These are phyloP conservation scores for Spodoptera frugiperda DNA, from an alignment of 1,140 invertebrate genomes.

Conservation along the genomic window DNA sequence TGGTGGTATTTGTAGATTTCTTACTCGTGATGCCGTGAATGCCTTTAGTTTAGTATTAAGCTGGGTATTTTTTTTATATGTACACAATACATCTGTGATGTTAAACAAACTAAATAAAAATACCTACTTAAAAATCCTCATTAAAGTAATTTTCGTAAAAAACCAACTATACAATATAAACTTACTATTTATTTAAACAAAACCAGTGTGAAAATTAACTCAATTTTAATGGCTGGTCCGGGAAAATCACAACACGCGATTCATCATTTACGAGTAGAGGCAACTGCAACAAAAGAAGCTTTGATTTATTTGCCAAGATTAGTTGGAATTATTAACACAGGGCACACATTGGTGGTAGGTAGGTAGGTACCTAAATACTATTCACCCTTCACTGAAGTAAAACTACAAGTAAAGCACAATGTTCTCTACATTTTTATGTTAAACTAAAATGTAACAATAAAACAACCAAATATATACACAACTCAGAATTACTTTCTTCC, in stretches of 20 bases:
- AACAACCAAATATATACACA: neutral
- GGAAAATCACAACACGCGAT: conserved; percentile 49
- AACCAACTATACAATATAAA: neutral
- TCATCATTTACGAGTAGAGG: conserved; percentile 50
- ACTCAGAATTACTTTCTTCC: neutral
- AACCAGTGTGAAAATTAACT: conserved; percentile 12
- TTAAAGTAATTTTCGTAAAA: too few relatives aligned
- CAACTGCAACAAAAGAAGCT: conserved; percentile 44
- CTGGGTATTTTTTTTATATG: too few relatives aligned
- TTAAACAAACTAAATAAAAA: too few relatives aligned
- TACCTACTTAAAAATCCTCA: too few relatives aligned
- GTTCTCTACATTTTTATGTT: too few relatives aligned
- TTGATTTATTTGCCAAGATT: conserved; percentile 51
- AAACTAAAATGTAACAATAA: neutral
- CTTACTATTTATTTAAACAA: neutral
- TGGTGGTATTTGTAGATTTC: neutral
- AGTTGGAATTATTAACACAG: conserved; percentile 41
- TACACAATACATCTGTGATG: too few relatives aligned
- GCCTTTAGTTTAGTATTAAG: too few relatives aligned
- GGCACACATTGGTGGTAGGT: conserved; percentile 45
- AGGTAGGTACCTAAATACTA: too few relatives aligned
- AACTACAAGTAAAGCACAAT: too few relatives aligned
- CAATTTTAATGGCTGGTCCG: conserved; percentile 32
- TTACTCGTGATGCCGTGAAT: too few relatives aligned
- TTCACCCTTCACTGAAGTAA: too few relatives aligned